phyloP scores from a whole-genome alignment of 1,140 invertebrate species.

The Drosophila lowei region DNA sequence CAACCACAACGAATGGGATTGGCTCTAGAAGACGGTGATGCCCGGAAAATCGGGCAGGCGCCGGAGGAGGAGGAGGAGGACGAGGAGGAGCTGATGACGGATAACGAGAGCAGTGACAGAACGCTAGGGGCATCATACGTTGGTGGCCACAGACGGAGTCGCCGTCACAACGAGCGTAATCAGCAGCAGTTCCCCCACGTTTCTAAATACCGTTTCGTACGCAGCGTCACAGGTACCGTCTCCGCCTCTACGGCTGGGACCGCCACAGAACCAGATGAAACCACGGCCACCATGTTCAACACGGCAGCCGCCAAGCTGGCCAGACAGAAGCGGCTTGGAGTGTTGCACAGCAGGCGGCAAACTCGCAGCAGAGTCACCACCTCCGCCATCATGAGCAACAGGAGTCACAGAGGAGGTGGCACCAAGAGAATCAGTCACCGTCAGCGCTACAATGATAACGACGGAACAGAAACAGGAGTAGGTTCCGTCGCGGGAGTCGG shows the following conservation, averaged over 20 bases:
- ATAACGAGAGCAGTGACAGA: slow-evolving; percentile 1
- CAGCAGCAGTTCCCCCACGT: slow-evolving; percentile 19
- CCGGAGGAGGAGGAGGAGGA: not conserved
- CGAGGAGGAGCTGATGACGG: not conserved
- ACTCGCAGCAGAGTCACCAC: not conserved
- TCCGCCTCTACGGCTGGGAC: too few species aligned
- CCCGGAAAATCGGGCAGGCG: not conserved
- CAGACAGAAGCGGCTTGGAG: too few species aligned
- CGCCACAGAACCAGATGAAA: too few species aligned
- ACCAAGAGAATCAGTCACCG: not conserved
- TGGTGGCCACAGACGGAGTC: not conserved
- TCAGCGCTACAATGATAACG: not conserved
- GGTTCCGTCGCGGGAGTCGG: not conserved
- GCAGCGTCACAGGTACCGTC: not conserved
- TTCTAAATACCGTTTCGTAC: slow-evolving; percentile 47
- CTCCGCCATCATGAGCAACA: not conserved
- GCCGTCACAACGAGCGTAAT: not conserved
- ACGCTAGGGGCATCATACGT: not conserved
- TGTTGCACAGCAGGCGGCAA: too few species aligned
- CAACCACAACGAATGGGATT: too few species aligned
- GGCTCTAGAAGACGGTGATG: not conserved
- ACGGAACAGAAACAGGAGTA: not conserved
- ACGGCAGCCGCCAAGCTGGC: too few species aligned
- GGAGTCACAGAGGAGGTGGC: not conserved
- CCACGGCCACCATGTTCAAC: too few species aligned